Conservation (phyloP, 2,797 vertebrate genomes). For the Acipenser ruthenus region DNA sequence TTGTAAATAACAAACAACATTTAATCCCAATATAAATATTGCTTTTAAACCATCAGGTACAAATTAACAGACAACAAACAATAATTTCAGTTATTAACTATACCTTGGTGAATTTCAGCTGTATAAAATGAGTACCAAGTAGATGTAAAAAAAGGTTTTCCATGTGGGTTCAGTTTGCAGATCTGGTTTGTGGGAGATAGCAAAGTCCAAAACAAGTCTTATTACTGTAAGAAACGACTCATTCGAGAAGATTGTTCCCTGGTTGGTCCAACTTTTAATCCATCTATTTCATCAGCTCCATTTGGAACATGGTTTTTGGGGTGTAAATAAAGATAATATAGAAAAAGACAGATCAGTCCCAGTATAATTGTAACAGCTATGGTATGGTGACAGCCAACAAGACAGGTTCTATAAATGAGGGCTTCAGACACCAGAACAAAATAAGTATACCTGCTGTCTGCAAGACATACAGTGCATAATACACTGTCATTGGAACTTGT, state of each 20-base stretch:
- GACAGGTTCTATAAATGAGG: slow-evolving; percentile 21
- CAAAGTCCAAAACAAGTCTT: slow-evolving; percentile 4
- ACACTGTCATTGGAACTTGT: slow-evolving; percentile 54
- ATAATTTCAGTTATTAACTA: too few relatives aligned
- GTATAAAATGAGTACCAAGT: too few relatives aligned
- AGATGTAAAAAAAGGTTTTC: too few relatives aligned
- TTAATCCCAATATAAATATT: too few relatives aligned
- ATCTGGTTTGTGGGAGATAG: background rate
- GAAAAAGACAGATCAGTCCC: slow-evolving; percentile 62
- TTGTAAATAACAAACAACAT: too few relatives aligned
- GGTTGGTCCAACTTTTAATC: background rate
- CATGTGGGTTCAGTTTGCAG: too few relatives aligned
- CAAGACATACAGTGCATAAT: slow-evolving; percentile 58
- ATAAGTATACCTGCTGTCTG: slow-evolving; percentile 49
- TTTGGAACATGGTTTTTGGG: slow-evolving; percentile 28
- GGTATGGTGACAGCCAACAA: slow-evolving; percentile 39
- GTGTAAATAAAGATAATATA: slow-evolving; percentile 72
- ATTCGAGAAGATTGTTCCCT: slow-evolving; percentile 22
- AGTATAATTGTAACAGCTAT: slow-evolving; percentile 41
- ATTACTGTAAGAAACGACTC: slow-evolving; percentile 42
- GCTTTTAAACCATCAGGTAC: too few relatives aligned
- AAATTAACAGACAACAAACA: too few relatives aligned
- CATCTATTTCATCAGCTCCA: slow-evolving; percentile 45
- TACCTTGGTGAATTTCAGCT: too few relatives aligned
- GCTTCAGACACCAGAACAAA: slow-evolving; percentile 43